Base-by-base conservation (phyloP, 2,888 invertebrate genomes). In the Scaptomyza tumidula region DNA sequence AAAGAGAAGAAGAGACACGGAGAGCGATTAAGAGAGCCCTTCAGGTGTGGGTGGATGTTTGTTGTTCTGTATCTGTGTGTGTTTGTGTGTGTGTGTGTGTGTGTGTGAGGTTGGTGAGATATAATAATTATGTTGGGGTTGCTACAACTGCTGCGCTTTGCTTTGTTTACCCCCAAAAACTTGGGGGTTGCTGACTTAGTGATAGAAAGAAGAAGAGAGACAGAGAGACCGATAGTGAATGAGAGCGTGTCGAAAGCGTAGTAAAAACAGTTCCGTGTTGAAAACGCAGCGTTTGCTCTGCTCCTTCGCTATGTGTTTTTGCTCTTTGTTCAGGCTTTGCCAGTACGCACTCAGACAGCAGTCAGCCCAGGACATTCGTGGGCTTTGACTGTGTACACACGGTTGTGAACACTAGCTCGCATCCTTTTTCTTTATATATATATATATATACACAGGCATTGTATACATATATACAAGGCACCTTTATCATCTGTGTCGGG, bases 321-420 rank as follows among this genome's bases (percentile, higher is more conserved):
- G 57, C 80, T 78, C 72, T 78, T 78, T 71, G 73, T 63, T 75
- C 50, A 43, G 49, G 61, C 46, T 59, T 14, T 39, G 16, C 62
- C 63, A 66, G 63, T 63, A 63, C 74, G 62, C 59, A 54, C 66
- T 61, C 58, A 39, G 78, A 56, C 62, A 59, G 66, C 75, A 75
- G 75, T 64, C 73, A 62, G 70, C 58, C 68, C 75, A 78, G 81
- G 87, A 73, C 90, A 90, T 90, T 90, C 90, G 88, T 79, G 86
- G 88, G 82, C 82, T 76, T 81, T 79, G 80, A 80, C 86, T 89
- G 84, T 84, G 82, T 81, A 79, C 80, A 79, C 81, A 89, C 86
- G 90, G 90, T 90, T 91, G 90, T 90, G 90, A 90, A 80, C 11
- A 19, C 24, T 37, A 37, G 77, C 56, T 59, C 68, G 81, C 52